Conservation (phyloP, 2,888 invertebrate genomes). For the Noctua fimbriata region DNA sequence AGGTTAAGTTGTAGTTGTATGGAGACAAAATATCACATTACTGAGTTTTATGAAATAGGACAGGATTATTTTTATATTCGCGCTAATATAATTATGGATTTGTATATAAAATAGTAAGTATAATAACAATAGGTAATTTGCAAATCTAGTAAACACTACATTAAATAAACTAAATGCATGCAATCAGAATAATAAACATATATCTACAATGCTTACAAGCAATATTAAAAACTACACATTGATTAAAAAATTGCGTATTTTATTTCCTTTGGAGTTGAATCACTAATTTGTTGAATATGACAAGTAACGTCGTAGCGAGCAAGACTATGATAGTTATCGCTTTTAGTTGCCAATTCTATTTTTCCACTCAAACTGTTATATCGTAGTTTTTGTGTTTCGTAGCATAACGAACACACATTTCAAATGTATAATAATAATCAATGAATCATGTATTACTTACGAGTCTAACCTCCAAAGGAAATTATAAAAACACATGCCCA, state of each 20-base stretch:
- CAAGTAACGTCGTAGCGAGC: background rate
- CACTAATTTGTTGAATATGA: background rate
- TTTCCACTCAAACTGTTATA: background rate
- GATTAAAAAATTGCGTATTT: slow-evolving; percentile 18
- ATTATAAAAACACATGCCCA: slow-evolving; percentile 47
- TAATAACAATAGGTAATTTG: slow-evolving; percentile 17
- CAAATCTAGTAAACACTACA: slow-evolving; percentile 30
- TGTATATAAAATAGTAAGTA: slow-evolving; percentile 6
- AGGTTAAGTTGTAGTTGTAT: background rate
- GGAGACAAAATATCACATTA: slow-evolving; percentile 1
- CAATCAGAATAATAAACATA: slow-evolving; percentile 13
- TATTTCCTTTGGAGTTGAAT: slow-evolving; percentile 52
- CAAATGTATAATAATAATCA: background rate
- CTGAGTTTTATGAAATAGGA: slow-evolving; percentile 8
- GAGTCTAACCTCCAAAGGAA: slow-evolving; percentile 44
- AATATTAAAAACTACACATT: slow-evolving; percentile 25
- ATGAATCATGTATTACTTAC: background rate
- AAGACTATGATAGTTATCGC: background rate
- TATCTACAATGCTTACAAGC: slow-evolving; percentile 47
- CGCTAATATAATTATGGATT: slow-evolving; percentile 2
- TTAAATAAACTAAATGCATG: slow-evolving; percentile 32
- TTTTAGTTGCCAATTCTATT: background rate
- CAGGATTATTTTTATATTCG: background rate
- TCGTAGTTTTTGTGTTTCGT: background rate
- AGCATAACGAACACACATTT: background rate